These are phyloP conservation scores for Struthidea cinerea DNA, from an alignment of 2,113 vertebrate genomes.

Conservation along the genomic window DNA sequence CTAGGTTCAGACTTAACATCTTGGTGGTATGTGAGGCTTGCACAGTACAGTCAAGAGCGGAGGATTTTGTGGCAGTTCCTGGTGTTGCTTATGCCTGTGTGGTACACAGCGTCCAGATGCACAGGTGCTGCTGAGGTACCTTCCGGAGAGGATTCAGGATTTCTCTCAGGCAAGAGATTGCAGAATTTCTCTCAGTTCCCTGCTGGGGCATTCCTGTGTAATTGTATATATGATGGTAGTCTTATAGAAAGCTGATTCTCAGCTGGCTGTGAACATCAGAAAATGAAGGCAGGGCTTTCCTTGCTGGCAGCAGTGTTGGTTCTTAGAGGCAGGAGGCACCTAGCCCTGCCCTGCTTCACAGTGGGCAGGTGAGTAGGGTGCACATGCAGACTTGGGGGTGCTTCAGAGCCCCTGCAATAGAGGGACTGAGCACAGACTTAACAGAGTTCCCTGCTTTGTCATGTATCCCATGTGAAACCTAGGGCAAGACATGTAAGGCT, in stretches of 20 bases:
- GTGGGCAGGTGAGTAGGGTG: background rate
- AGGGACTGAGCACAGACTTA: background rate
- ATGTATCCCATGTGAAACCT: background rate
- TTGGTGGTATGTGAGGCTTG: background rate
- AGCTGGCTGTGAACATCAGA: background rate
- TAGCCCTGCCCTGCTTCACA: background rate
- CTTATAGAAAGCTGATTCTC: background rate
- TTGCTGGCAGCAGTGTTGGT: background rate
- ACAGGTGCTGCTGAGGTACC: background rate
- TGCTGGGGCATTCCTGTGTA: background rate
- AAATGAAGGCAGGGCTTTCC: background rate
- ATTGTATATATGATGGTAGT: background rate
- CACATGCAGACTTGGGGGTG: background rate
- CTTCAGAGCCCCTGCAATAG: background rate
- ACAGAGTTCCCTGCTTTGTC: background rate
- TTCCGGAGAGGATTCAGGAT: background rate
- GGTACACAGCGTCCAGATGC: rapidly evolving
- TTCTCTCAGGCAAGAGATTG: background rate
- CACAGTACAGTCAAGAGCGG: background rate
- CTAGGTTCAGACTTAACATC: background rate
- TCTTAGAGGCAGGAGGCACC: background rate
- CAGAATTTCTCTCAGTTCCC: background rate
- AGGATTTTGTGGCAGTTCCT: background rate
- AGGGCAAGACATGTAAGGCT: background rate
- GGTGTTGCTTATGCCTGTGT: background rate